Evolutionary conservation across 1,140 invertebrate species (phyloP), one percentile per base, ranked within the genome.

Genomic region (Gonatopus flavifemur): DNA sequence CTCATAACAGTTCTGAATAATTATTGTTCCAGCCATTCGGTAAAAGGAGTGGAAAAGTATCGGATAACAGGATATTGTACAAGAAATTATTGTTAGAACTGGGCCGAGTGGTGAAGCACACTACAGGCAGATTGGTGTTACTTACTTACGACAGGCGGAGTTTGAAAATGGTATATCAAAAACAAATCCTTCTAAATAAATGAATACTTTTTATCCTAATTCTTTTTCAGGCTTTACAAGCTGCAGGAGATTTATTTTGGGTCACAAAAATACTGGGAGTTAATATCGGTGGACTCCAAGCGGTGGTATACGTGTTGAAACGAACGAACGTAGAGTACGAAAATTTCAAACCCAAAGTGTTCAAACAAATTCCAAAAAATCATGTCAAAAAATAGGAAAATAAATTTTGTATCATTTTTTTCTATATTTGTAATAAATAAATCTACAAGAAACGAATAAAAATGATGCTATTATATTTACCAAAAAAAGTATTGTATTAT

Each of bases 71-170:
- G 39, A 52, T 67, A 9, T 64, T 84, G n/a, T 85, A 85, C 53
- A 80, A 76, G 21, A 50, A 62, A 41, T 69, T 77, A 25, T 54
- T 85, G 31, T 37, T 66, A 20, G 81, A 84, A 60, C 64, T 84
- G 53, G 80, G 76, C 1, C 62, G 83, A 55, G 73, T 82, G 1
- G 57, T 71, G 2, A 70, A 66, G 38, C 47, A 53, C 4, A 60
- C 62, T 10, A 74, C 67, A 28, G 81, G 81, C 12, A 65, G 82
- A 49, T 74, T 79, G 3, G 77, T 82, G 37, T 52, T 85, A n/a
- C 64, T 85, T 6, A 84, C 84, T 9, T 70, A 80, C 31, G 84
- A 85, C 61, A 74, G 74, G 39, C 74, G 69, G 30, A 79, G 74
- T 49, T 74, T 83, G 22, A 57, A 49, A 35, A 36, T 54, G 37